Evolutionary conservation across 2,113 vertebrate species (phyloP), one percentile per base, ranked within the genome.

Genomic region (Ceuthmochares aereus): DNA sequence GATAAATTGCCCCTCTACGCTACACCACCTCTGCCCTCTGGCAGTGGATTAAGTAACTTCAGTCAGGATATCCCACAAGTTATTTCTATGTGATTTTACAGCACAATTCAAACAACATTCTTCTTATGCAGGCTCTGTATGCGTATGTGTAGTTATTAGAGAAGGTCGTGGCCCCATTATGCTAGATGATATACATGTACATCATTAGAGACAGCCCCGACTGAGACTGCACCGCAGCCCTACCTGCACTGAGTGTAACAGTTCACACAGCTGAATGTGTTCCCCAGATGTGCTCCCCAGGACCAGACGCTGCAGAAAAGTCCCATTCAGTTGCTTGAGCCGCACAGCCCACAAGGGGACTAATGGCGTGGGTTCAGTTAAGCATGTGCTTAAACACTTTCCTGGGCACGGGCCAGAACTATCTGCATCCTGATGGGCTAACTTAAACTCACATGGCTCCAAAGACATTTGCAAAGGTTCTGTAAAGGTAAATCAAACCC

Each of bases 261-360:
- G 72, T 23, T 92, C 79, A 21, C 0, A 15, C 29, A 2, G 55
- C 68, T 4, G 15, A 93, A 92, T 96, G 82, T 97, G 96, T 92
- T 97, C 72, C 79, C 93, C 96, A 96, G 95, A 96, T 97, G 95
- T 96, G 72, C 85, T 96, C 85, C 79, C 67, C 90, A 80, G 92
- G 79, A 94, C 29, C 82, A 95, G 84, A 54, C 15, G 0, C 66
- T 59, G 59, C 75, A 75, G 85, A 80, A 80, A 90, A 84, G 75
- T 95, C 79, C 56, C 36, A 52, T 76, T 81, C 83, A 72, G 86
- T 25, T 0, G 25, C 75, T 58, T 4, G 49, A 64, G 69, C 81
- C 27, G 29, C 11, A 36, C 80, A 63, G 81, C 78, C 90, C 37
- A 0, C 22, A 15, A 74, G 60, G 75, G 87, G 79, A 92, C 83